phyloP scores from a whole-genome alignment of 2,888 invertebrate genomes.

The Drosophila suboccidentalis region DNA sequence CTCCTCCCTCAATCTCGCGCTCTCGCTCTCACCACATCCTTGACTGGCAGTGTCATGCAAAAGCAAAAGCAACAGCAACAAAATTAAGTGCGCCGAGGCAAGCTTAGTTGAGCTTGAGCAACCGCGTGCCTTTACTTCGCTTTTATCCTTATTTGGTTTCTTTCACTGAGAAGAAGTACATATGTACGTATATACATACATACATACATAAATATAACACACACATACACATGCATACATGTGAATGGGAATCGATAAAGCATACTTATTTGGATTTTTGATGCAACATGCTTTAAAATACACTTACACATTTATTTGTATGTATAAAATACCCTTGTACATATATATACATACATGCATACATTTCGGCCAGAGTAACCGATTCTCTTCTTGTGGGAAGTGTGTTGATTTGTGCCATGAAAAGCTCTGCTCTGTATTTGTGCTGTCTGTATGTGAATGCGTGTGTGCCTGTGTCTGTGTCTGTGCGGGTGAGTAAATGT shows the following conservation, averaged over 20 bases:
- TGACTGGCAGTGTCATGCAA: constrained; percentile 32
- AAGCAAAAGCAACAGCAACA: constrained; percentile 56
- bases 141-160: constrained; percentile 68
- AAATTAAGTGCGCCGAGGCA: constrained; percentile 66
- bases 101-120: constrained; percentile 56
- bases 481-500: constrained; percentile 27
- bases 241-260: constrained; percentile 71
- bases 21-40: constrained; percentile 1
- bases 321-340: constrained; percentile 9
- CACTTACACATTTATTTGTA: constrained; percentile 25
- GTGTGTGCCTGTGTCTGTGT: constrained; percentile 21
- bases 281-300: constrained; percentile 74
- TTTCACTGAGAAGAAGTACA: constrained; percentile 45
- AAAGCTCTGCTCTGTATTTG: constrained; percentile 49
- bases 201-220: background rate
- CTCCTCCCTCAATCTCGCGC: background rate
- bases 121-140: constrained; percentile 61
- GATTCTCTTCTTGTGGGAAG: no score
- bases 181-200: background rate
- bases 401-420: constrained; percentile 7
- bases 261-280: constrained; percentile 81
- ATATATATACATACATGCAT: constrained; percentile 2
- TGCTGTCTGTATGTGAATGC: constrained; percentile 30
- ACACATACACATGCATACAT: constrained; percentile 3
- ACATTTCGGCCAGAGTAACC: background rate